Evolutionary conservation across 92 coral and sea anemone species (phyloP).

Genomic region (Parazoanthus darwini): DNA sequence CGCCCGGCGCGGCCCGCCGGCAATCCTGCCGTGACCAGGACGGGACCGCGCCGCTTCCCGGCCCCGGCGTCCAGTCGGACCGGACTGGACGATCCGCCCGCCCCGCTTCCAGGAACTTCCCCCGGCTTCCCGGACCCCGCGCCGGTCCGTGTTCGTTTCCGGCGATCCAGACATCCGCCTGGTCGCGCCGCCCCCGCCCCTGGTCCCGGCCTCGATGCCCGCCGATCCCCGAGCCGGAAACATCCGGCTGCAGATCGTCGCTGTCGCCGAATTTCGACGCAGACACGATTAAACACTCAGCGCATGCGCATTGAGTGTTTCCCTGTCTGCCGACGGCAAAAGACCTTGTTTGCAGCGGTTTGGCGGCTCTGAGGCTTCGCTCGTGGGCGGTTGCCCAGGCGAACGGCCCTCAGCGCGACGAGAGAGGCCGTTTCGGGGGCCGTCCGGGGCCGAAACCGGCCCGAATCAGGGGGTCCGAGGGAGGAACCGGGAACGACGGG

Average conservation of each 20-base stretch:
- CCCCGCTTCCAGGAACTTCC: background rate
- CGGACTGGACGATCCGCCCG: background rate
- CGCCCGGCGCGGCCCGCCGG: background rate
- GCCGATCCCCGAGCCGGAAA: background rate
- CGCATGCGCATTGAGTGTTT: constrained; percentile 9
- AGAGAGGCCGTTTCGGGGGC: background rate
- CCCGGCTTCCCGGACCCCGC: too few species aligned
- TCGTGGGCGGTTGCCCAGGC: background rate
- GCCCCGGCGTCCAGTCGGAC: background rate
- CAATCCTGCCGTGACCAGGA: too few species aligned
- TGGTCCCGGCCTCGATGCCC: constrained; percentile 13
- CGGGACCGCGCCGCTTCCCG: background rate
- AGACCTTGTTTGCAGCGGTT: constrained; percentile 9
- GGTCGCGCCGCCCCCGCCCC: background rate
- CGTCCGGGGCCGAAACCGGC: constrained; percentile 15
- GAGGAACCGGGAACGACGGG: background rate
- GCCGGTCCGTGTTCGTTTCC: too few species aligned
- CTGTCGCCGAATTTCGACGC: constrained; percentile 11
- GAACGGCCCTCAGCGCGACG: too few species aligned
- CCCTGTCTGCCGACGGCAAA: constrained; percentile 11
- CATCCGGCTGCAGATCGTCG: background rate
- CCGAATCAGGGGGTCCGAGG: background rate
- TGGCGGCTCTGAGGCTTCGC: constrained; percentile 12
- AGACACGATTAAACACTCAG: constrained; percentile 8
- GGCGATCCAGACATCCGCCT: background rate